Percentiles rank a stretch among this genome's conserved stretches.
Evolutionary conservation across 2,797 vertebrate genomes (phyloP).

Genomic region (Chelidonichthys spinosus): DNA sequence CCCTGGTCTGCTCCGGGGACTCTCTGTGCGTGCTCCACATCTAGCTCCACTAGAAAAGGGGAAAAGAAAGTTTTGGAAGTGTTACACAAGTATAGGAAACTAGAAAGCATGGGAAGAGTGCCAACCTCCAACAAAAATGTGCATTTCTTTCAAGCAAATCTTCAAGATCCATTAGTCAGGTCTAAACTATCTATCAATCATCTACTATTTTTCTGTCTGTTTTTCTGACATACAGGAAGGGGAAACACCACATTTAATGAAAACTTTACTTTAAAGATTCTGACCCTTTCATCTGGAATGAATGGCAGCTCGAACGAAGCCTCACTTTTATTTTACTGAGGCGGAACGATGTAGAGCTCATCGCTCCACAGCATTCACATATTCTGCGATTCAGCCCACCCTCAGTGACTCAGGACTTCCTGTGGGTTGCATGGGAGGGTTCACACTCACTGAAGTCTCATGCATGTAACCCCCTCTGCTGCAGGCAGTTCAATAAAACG

Average conservation of each 20-base stretch:
- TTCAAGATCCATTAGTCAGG: neutral
- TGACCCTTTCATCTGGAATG: constrained; percentile 1
- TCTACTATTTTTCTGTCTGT: neutral
- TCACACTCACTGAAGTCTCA: constrained; percentile 9
- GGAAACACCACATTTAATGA: neutral
- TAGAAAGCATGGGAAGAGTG: neutral
- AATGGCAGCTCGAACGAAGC: constrained; percentile 5
- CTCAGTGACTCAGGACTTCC: constrained; percentile 30
- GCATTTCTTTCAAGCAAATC: neutral
- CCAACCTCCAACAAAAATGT: neutral
- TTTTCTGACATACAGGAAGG: neutral
- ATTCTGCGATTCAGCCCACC: constrained; percentile 6
- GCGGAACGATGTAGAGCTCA: constrained; percentile 23
- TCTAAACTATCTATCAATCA: neutral
- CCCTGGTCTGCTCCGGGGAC: constrained; percentile 89
- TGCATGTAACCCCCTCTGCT: constrained; percentile 11
- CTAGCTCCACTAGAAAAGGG: constrained; percentile 88
- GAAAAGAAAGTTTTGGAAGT: constrained; percentile 9
- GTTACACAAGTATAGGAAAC: neutral
- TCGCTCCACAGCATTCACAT: constrained; percentile 7
- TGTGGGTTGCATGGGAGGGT: constrained; percentile 11
- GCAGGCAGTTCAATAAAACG: constrained; percentile 27
- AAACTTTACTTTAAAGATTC: neutral
- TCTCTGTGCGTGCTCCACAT: constrained; percentile 89
- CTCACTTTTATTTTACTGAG: constrained; percentile 28